These are phyloP conservation scores for Galaxias olidus DNA, from an alignment of 2,797 vertebrate species.

Conservation along the genomic window DNA sequence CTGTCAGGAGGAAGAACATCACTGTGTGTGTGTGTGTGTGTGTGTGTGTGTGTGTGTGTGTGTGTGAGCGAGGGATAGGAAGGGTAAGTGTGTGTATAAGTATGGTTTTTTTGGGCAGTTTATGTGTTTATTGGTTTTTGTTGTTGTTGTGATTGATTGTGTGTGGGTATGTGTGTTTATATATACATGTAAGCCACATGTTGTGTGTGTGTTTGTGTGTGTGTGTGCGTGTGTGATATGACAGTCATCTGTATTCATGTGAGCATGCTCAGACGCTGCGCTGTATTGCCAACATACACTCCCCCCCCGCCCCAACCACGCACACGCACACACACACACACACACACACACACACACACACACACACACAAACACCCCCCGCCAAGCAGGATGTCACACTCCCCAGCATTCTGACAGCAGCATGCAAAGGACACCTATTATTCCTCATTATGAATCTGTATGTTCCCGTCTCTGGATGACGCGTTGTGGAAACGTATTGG, in stretches of 20 bases:
- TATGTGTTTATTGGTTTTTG: too few relatives aligned
- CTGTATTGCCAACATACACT: neutral
- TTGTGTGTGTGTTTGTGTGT: neutral
- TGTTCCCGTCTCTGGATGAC: neutral
- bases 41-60: neutral
- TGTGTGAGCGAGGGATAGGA: too few relatives aligned
- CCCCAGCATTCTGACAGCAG: too few relatives aligned
- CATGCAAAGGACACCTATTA: too few relatives aligned
- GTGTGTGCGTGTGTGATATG: neutral
- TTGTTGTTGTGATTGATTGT: too few relatives aligned
- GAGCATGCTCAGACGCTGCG: slow-evolving; percentile 17
- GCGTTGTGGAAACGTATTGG: too few relatives aligned
- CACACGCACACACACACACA: slow-evolving; percentile 5
- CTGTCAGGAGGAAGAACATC: neutral
- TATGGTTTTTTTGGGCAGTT: too few relatives aligned
- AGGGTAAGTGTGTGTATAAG: too few relatives aligned
- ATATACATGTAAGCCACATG: neutral
- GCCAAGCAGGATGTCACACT: too few relatives aligned
- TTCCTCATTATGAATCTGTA: neutral
- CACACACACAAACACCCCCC: too few relatives aligned
- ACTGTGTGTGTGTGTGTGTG: neutral
- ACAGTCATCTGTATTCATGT: slow-evolving; percentile 12
- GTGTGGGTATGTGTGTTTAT: slow-evolving; percentile 5
- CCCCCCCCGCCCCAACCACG: neutral
- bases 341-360: slow-evolving; percentile 4